phyloP scores from a whole-genome alignment of 2,797 vertebrate genomes.

The Neosilurus hyrtlii region DNA sequence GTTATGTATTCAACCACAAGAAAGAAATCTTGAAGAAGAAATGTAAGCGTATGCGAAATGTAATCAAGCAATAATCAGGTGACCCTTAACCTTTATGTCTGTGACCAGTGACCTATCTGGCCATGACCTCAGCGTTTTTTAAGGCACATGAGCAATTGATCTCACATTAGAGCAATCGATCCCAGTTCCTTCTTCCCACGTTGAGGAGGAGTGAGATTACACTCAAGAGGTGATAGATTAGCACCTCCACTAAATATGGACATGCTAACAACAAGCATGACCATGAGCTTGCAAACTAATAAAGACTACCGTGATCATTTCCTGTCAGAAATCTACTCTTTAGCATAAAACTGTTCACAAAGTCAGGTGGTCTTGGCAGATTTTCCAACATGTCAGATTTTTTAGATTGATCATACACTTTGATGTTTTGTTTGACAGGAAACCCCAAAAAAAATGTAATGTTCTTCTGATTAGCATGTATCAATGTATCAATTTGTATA shows the following conservation, averaged over 20 bases:
- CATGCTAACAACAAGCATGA: conserved; percentile 8
- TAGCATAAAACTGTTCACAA: no score
- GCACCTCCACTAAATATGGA: conserved; percentile 41
- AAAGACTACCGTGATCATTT: not conserved
- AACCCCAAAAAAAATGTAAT: not conserved
- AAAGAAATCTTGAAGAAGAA: not conserved
- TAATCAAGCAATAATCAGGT: not conserved
- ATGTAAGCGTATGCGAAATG: no score
- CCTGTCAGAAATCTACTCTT: not conserved
- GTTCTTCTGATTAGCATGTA: no score
- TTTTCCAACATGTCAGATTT: not conserved
- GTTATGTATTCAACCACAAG: not conserved
- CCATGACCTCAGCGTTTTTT: conserved; percentile 53
- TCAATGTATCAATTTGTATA: no score
- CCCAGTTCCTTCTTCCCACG: conserved; percentile 41
- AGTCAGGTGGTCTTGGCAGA: not conserved
- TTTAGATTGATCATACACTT: not conserved
- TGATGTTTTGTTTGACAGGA: not conserved
- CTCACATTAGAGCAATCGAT: conserved; percentile 71
- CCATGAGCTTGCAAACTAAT: conserved; percentile 2
- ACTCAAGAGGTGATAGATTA: conserved; percentile 35
- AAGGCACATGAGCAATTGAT: conserved; percentile 64
- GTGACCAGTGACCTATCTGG: conserved; percentile 39
- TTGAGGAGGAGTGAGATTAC: conserved; percentile 36
- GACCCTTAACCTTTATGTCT: conserved; percentile 22